Base-by-base conservation (phyloP, 2,113 vertebrate species). In the Nicator chloris region DNA sequence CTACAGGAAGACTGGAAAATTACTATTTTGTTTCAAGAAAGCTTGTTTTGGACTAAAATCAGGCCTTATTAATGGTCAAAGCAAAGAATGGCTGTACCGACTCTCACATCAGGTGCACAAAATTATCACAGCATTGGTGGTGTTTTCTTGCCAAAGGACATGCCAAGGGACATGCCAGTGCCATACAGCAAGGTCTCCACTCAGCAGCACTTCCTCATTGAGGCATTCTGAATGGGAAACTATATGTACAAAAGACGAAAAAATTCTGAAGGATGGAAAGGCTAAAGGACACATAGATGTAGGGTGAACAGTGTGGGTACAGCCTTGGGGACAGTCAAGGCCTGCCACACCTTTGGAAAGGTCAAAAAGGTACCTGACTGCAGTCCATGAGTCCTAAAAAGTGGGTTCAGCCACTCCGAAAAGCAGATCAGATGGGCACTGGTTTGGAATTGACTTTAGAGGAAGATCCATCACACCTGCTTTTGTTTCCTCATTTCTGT, bases 31-130 rank as follows among this genome's bases (percentile, higher is more conserved):
- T 94, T 94, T 96, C 82, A 93, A 92, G 93, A 91, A 94, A 95
- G 93, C 90, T 96, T 95, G 76, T 90, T 96, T 96, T 96, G 95
- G 96, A 95, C 65, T 91, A 42, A 92, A 95, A 82, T 93, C 94
- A 87, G 70, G 16, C 65, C 89, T 95, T 82, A 53, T 78, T 95
- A 91, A 84, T 69, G 69, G 49, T 37, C 5, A 11, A 76, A 95
- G 86, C 49, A 88, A 88, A 91, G 80, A 92, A 94, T 44, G 69
- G 51, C 68, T 92, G 59, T 70, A 69, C 7, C 26, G 22, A 77
- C 45, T 92, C 31, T 77, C 86, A 69, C 50, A 95, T 94, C 85
- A 94, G 90, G 82, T 94, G 75, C 76, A 94, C 28, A 68, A 68
- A 88, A 56, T 66, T 93, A 83, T 1, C 5, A 44, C 51, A 88